phyloP scores from a whole-genome alignment of 2,113 vertebrate species.

The Bagarius yarrelli region DNA sequence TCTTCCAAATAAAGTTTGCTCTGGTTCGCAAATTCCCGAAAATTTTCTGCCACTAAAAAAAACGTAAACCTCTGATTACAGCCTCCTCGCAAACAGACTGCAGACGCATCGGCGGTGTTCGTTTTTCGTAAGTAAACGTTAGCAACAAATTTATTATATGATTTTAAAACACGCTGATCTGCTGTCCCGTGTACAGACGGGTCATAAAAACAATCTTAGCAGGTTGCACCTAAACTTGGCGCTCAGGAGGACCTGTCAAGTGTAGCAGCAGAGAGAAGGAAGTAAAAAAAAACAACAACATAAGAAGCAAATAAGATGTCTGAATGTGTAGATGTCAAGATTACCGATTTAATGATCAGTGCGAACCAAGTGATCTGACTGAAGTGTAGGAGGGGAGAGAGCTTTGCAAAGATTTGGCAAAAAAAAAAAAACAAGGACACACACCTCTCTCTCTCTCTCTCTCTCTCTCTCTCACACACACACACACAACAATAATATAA shows the following conservation, averaged over 20 bases:
- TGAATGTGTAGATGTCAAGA: conserved; percentile 1
- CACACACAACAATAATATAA: background rate
- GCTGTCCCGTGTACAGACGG: too few relatives aligned
- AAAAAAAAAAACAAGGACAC: background rate
- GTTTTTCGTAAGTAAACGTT: too few relatives aligned
- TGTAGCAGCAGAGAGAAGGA: background rate
- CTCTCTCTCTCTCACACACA: background rate
- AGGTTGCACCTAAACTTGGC: background rate
- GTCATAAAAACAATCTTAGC: background rate
- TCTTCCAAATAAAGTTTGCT: too few relatives aligned
- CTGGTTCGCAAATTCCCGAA: too few relatives aligned
- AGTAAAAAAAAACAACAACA: too few relatives aligned
- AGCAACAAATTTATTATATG: too few relatives aligned
- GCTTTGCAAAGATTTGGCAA: background rate
- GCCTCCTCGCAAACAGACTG: too few relatives aligned
- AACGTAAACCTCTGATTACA: too few relatives aligned
- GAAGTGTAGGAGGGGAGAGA: background rate
- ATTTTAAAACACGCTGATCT: too few relatives aligned
- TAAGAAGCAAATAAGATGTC: background rate
- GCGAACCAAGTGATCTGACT: conserved; percentile 2
- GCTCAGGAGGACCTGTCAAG: background rate
- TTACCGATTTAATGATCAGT: conserved; percentile 32
- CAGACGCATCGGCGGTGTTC: too few relatives aligned
- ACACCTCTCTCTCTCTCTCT: too few relatives aligned
- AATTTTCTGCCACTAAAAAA: too few relatives aligned